Percentiles rank a stretch among this genome's conserved stretches.
These are phyloP conservation scores for Vespertilio murinus DNA, from an alignment of 2,797 vertebrate genomes.

Conservation along the genomic window DNA sequence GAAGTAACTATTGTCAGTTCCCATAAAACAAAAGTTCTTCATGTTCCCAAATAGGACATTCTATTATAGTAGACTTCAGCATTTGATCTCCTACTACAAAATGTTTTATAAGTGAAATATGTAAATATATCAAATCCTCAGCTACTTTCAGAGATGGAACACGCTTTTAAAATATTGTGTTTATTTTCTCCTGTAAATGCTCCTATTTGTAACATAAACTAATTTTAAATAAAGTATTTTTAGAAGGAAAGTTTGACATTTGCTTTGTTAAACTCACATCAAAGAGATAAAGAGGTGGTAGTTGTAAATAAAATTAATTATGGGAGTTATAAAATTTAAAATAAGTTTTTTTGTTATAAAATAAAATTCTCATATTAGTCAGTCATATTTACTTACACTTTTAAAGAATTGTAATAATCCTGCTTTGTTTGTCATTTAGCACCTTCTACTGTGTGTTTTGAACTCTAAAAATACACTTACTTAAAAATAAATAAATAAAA, in stretches of 20 bases:
- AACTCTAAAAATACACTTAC: constrained; percentile 46
- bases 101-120: constrained; percentile 50
- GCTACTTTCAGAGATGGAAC: constrained; percentile 28
- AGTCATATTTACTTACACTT: neutral
- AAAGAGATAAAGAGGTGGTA: neutral
- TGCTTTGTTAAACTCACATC: neutral
- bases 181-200: neutral
- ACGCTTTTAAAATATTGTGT: neutral
- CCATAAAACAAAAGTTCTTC: constrained; percentile 57
- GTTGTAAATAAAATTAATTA: neutral
- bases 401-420: neutral
- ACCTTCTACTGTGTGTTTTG: neutral
- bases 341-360: constrained; percentile 20
- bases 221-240: constrained; percentile 42
- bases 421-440: neutral
- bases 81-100: constrained; percentile 44
- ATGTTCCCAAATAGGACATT: constrained; percentile 60
- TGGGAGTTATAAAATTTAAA: constrained; percentile 36
- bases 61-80: neutral
- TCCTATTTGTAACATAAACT: constrained; percentile 29
- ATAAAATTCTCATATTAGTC: constrained; percentile 10
- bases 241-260: neutral
- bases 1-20: constrained; percentile 62
- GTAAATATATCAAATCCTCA: constrained; percentile 45
- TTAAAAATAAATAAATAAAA: neutral